phyloP scores from a whole-genome alignment of 2,888 invertebrate genomes.

The Leptinotarsa haldemani region DNA sequence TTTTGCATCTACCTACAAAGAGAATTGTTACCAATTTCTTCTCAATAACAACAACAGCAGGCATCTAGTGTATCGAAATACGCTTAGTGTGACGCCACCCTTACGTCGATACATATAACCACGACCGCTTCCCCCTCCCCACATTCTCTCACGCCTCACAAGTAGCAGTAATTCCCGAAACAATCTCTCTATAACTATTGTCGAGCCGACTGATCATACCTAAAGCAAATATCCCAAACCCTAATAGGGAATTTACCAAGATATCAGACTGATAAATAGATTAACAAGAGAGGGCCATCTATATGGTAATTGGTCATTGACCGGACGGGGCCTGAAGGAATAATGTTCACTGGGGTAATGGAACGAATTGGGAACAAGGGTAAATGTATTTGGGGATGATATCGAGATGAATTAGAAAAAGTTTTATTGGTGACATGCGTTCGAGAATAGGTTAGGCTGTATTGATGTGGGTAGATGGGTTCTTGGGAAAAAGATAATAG shows the following conservation, averaged over 20 bases:
- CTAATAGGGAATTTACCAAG: constrained; percentile 19
- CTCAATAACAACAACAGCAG: too few species aligned
- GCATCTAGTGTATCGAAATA: too few species aligned
- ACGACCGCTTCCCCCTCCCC: not conserved
- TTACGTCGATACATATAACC: too few species aligned
- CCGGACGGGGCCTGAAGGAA: constrained; percentile 23
- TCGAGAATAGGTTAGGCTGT: not conserved
- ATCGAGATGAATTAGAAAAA: not conserved
- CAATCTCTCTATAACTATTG: not conserved
- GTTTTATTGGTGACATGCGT: not conserved
- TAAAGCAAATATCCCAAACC: constrained; percentile 15
- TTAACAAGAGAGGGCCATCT: constrained; percentile 36
- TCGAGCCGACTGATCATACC: constrained; percentile 6
- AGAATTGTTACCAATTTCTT: too few species aligned
- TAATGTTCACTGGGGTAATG: constrained; percentile 35
- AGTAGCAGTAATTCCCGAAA: not conserved
- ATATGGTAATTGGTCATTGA: constrained; percentile 39
- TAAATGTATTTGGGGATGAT: not conserved
- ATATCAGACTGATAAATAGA: constrained; percentile 32
- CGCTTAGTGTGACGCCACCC: too few species aligned
- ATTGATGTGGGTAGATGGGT: not conserved
- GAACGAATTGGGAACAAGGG: not conserved
- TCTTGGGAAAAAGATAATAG: not conserved
- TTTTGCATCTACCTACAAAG: too few species aligned
- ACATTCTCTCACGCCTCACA: not conserved